Conservation (phyloP, 1,140 invertebrate species). For the Neodiprion lecontei region DNA sequence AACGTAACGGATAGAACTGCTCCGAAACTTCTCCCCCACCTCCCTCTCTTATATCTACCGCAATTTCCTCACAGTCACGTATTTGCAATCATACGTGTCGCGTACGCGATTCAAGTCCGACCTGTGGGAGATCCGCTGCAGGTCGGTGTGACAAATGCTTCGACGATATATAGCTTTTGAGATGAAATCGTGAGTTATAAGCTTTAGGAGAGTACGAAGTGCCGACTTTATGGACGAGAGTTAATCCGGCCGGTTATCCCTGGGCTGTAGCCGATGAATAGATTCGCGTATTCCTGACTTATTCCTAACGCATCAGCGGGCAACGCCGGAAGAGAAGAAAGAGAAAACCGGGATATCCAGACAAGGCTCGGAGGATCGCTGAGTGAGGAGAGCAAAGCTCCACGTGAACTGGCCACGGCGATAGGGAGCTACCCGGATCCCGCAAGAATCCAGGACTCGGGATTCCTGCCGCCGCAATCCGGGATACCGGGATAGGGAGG, state of each 20-base stretch:
- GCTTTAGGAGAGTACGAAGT: no score
- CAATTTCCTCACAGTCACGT: background rate
- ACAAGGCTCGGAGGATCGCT: background rate
- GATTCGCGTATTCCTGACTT: no score
- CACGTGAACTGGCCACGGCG: background rate
- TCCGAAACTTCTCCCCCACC: no score
- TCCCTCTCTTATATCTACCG: background rate
- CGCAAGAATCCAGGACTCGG: background rate
- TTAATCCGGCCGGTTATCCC: background rate
- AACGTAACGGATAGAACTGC: no score
- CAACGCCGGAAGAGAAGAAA: no score
- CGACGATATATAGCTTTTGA: no score
- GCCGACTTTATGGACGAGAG: no score
- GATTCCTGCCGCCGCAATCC: background rate
- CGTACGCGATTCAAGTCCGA: background rate
- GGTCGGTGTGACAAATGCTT: no score
- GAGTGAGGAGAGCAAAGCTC: background rate
- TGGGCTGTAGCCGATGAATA: background rate
- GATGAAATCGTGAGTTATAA: no score
- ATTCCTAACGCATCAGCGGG: no score
- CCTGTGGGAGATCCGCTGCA: no score
- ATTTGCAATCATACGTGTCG: slow-evolving; percentile 9
- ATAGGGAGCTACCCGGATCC: slow-evolving; percentile 1
- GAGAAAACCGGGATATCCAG: no score
- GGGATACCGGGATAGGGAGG: background rate